Base-by-base conservation (phyloP, 2,888 invertebrate genomes). In the Eudemis profundana region DNA sequence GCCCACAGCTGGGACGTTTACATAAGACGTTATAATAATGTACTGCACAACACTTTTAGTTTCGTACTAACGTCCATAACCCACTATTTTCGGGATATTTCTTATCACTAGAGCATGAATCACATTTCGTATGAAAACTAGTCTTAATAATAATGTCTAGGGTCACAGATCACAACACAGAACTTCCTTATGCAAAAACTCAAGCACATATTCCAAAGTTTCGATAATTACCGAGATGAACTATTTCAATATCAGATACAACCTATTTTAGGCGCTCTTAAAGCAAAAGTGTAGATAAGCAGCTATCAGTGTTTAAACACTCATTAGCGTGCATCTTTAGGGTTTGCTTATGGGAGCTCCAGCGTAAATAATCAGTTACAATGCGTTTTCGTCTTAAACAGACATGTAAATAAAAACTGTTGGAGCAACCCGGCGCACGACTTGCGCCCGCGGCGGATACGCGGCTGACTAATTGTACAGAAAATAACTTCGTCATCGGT, bases 401-500 rank as follows among this genome's bases (percentile, higher is more conserved):
- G 59, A 69, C 68, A 62, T 66, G 70, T 65, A 65, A 60, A 65
- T 65, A 65, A 60, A 57, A 60, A 65, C 65, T 51, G 66, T 71
- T 67, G 49, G 66, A 67, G 74, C 68, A 70, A 65, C 71, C 73
- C 70, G 72, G 62, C 70, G 74, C 84, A 78, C 79, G 83, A 78
- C 81, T 77, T 85, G 83, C 82, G 81, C 80, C 68, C 79, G 87
- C 87, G 87, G 84, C 90, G 90, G 90, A 90, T 90, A 88, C 89
- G 83, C 84, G 89, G 79, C 89, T 92, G 91, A 91, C 91, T 91
- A 91, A 91, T 88, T 81, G 84, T 79, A 86, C 91, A 91, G 90
- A 91, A 91, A 91, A 91, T 91, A 91, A 90, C 90, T 89, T 85
- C 85, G 90, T 88, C 90, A 90, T 88, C 83, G 75, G 84, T 89